Percentiles rank a stretch among this genome's conserved stretches.
phyloP scores from a whole-genome alignment of 2,888 invertebrate genomes.

The Eupithecia tripunctaria region DNA sequence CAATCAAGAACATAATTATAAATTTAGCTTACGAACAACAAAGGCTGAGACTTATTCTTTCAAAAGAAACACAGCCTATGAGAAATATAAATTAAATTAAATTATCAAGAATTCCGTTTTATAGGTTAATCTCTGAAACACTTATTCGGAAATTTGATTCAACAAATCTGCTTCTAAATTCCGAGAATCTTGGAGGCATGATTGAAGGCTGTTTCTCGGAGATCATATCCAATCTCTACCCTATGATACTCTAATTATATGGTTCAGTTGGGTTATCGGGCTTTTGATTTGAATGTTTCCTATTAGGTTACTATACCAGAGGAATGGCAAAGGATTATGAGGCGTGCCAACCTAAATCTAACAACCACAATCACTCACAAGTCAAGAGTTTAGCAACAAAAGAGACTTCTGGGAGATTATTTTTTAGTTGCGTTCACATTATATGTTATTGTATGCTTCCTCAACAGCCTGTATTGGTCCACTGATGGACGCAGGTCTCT shows the following conservation, averaged over 20 bases:
- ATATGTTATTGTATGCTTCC: too few species aligned
- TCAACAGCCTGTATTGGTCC: too few species aligned
- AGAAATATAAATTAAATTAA: not conserved
- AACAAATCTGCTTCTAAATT: conserved; percentile 32
- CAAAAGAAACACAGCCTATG: not conserved
- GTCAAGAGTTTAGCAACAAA: not conserved
- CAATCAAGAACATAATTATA: not conserved
- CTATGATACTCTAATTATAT: conserved; percentile 41
- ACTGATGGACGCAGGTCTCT: too few species aligned
- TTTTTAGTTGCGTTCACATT: not conserved
- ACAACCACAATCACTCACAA: too few species aligned
- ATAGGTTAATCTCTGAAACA: conserved; percentile 6
- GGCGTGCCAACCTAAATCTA: too few species aligned
- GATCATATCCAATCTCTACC: conserved; percentile 25
- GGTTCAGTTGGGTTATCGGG: conserved; percentile 8
- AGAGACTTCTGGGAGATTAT: not conserved
- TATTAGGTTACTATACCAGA: not conserved
- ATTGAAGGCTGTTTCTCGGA: conserved; percentile 33
- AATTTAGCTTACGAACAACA: not conserved
- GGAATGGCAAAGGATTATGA: too few species aligned
- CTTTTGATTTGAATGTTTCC: not conserved
- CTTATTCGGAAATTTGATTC: conserved; percentile 23
- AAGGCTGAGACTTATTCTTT: not conserved
- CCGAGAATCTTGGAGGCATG: conserved; percentile 32
- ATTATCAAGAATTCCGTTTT: not conserved